These are phyloP conservation scores for Telmatochromis brichardi DNA, from an alignment of 2,113 vertebrate species.

Conservation along the genomic window DNA sequence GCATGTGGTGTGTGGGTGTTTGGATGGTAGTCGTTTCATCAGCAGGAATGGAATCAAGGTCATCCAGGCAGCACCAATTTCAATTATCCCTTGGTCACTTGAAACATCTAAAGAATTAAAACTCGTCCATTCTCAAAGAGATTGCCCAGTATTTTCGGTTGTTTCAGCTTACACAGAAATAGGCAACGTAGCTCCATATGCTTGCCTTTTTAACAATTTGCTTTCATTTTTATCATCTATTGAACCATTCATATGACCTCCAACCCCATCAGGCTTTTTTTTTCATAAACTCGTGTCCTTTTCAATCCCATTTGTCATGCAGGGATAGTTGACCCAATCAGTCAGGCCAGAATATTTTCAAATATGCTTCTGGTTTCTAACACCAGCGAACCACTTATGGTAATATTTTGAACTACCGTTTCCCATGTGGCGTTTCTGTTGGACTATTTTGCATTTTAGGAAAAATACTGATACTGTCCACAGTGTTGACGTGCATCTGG, in stretches of 20 bases:
- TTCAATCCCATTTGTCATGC: neutral
- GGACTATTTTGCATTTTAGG: neutral
- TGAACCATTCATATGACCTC: constrained; percentile 2
- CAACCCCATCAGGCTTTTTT: neutral
- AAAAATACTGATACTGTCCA: neutral
- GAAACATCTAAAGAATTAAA: constrained; percentile 13
- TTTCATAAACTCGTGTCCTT: neutral
- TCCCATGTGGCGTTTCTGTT: neutral
- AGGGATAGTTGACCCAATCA: constrained; percentile 19
- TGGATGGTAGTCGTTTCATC: constrained; percentile 19
- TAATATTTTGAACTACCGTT: neutral
- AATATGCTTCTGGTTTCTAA: constrained; percentile 13
- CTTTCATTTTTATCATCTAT: constrained; percentile 8
- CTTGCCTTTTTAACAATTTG: neutral
- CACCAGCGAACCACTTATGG: neutral
- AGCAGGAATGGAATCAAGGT: constrained; percentile 24
- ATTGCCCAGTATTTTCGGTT: neutral
- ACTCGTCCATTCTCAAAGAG: neutral
- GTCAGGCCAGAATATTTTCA: neutral
- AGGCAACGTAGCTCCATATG: neutral
- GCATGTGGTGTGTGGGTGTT: constrained; percentile 5
- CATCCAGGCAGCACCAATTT: constrained; percentile 15
- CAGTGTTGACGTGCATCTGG: neutral
- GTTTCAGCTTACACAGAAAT: constrained; percentile 8
- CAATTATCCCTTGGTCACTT: constrained; percentile 40